These are phyloP conservation scores for Ataeniobius toweri DNA, from an alignment of 2,797 vertebrate genomes.

Conservation along the genomic window DNA sequence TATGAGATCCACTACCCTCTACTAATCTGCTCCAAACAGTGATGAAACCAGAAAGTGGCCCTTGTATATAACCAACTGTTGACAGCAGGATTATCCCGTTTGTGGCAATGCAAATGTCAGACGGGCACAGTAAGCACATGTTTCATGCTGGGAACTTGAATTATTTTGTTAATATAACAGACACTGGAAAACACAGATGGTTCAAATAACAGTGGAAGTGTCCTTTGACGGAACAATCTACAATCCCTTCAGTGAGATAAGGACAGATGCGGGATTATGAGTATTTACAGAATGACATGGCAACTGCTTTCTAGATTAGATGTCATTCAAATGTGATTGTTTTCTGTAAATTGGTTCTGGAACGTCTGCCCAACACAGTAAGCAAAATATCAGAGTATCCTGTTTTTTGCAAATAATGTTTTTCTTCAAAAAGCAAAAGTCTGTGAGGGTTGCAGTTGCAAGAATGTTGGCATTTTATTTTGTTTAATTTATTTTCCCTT, in stretches of 20 bases:
- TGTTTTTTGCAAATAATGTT: neutral
- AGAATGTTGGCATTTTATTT: neutral
- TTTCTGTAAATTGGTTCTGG: neutral
- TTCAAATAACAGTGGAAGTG: neutral
- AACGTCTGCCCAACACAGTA: no score
- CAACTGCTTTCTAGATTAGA: neutral
- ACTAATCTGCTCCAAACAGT: constrained; percentile 83
- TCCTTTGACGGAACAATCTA: neutral
- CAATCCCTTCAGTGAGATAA: neutral
- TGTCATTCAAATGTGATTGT: neutral
- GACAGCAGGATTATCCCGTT: constrained; percentile 79
- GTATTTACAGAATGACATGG: constrained; percentile 5
- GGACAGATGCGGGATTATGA: neutral
- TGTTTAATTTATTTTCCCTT: neutral
- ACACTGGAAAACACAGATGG: neutral
- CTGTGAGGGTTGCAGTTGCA: neutral
- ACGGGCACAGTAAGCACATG: constrained; percentile 61
- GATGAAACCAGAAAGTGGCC: constrained; percentile 83
- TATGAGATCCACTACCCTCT: constrained; percentile 83
- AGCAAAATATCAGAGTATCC: no score
- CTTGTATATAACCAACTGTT: constrained; percentile 81
- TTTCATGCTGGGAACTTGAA: constrained; percentile 54
- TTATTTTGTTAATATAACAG: neutral
- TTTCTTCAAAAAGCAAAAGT: neutral
- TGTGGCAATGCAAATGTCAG: constrained; percentile 68